Evolutionary conservation across 1,140 invertebrate genomes (phyloP), one percentile per base, ranked within the genome.

Genomic region (Philopotamus ludificatus): DNA sequence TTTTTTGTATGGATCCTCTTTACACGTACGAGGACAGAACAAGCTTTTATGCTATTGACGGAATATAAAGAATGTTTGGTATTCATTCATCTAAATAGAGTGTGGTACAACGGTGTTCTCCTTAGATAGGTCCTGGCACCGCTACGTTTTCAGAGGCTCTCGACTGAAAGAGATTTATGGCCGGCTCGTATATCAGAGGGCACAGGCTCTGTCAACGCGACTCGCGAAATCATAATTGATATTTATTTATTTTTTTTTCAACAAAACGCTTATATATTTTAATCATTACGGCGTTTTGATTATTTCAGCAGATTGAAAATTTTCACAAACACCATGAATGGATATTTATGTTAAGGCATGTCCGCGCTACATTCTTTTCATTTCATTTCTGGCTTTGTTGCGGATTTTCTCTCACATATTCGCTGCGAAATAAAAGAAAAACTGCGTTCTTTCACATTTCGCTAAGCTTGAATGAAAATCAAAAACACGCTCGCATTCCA

Each of bases 91-190:
- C 54, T 57, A 57, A 42, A 57, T 57, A 57, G 26, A 28, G 39
- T 15, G 42, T 51, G 60, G 50, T 57, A 47, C 58, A 63, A 59
- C 63, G 59, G 59, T 61, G 28, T 41, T 44, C 42, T 53, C 61
- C 57, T 22, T 23, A 59, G 34, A 18, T 28, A 59, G 41, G 21
- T 59, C 15, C 50, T 22, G 57, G 54, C 20, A 12, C 25, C 22
- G 62, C 41, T 44, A 34, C 57, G 61, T 63, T 63, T 58, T 58
- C 50, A 62, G 53, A 63, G 58, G 58, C 67, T 62, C 67, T 63
- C 63, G 59, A 44, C 63, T 51, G 67, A 53, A 54, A 65, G 63
- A 68, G 67, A 68, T 68, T 68, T 68, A 68, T 68, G 58, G 44
- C 28, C 20, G 21, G 50, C 25, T 44, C 63, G 53, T 68, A 68